Evolutionary conservation across 2,797 vertebrate genomes (phyloP), one percentile per base, ranked within the genome.

Genomic region (Malurus splendens): DNA sequence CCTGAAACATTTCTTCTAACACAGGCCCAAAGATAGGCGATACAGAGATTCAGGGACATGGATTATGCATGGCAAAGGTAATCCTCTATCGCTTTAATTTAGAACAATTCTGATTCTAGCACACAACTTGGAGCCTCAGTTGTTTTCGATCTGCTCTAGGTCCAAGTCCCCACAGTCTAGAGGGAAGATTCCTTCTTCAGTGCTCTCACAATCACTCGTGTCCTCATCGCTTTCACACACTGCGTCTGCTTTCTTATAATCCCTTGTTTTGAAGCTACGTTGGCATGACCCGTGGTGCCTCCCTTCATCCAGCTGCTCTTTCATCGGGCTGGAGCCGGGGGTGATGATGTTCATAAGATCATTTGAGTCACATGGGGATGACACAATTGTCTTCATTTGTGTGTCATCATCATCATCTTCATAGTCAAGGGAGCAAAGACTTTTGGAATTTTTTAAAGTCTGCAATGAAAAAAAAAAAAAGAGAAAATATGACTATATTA

Each of bases 361-460:
- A 45, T 78, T 95, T 5, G 97, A 97, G 95, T 97, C 97, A 82
- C 96, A 94, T 0, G 95, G 97, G 25, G 97, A 97, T 70, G 97
- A 97, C 86, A 96, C 97, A 28, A 97, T 97, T 19, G 90, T 97
- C 95, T 97, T 97, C 91, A 93, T 96, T 74, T 95, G 94, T 18
- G 95, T 82, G 79, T 97, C 96, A 23, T 97, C 96, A 10, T 96
- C 94, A 1, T 96, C 96, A 2, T 97, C 97, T 94, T 97, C 96
- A 59, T 95, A 96, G 90, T 97, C 95, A 27, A 98, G 97, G 45
- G 97, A 97, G 86, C 97, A 97, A 79, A 98, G 97, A 94, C 97
- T 98, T 95, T 97, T 98, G n/a, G 97, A 97, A 92, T 97, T 97
- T 93, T 97, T 98, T 91, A 97, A 92, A 87, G 96, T 97, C 97